phyloP scores from a whole-genome alignment of 2,113 vertebrate genomes.

The Ifrita kowaldi region DNA sequence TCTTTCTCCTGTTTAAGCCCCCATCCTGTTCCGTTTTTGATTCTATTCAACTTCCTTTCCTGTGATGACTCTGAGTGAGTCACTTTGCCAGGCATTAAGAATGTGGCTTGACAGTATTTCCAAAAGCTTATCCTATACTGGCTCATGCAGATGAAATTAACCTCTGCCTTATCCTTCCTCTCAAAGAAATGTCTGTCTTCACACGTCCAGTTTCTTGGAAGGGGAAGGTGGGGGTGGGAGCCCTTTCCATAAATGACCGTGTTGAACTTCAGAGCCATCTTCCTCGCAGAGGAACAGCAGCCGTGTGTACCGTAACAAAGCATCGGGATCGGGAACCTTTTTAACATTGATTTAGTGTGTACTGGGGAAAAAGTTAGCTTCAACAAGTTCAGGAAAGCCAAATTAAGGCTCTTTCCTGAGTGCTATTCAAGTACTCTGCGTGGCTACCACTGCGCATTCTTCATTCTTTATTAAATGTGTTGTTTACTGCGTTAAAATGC shows the following conservation, averaged over 20 bases:
- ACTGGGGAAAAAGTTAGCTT: neutral
- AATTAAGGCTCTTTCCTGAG: neutral
- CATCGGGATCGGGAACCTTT: neutral
- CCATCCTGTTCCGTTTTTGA: slow-evolving; percentile 69
- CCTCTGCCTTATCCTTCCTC: slow-evolving; percentile 57
- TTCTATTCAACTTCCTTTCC: slow-evolving; percentile 67
- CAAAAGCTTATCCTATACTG: slow-evolving; percentile 18
- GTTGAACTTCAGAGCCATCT: neutral
- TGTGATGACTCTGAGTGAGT: slow-evolving; percentile 52
- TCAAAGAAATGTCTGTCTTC: slow-evolving; percentile 29
- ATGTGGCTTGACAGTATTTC: slow-evolving; percentile 3
- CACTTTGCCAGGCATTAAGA: slow-evolving; percentile 62
- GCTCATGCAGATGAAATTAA: slow-evolving; percentile 44
- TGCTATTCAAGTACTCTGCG: neutral
- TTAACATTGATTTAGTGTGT: neutral
- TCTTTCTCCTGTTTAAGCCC: slow-evolving; percentile 48
- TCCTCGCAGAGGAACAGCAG: neutral
- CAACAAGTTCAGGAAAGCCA: neutral
- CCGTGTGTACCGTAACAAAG: neutral
- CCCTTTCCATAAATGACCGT: slow-evolving; percentile 19
- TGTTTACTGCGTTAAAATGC: neutral
- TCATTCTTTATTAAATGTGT: neutral
- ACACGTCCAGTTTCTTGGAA: slow-evolving; percentile 30
- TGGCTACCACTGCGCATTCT: neutral
- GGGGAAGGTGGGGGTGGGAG: neutral